A percentile compares a stretch with the other conserved stretches of the same genome.
Evolutionary conservation across 2,888 invertebrate species (phyloP).

Genomic region (Polyommatus iphigenia): DNA sequence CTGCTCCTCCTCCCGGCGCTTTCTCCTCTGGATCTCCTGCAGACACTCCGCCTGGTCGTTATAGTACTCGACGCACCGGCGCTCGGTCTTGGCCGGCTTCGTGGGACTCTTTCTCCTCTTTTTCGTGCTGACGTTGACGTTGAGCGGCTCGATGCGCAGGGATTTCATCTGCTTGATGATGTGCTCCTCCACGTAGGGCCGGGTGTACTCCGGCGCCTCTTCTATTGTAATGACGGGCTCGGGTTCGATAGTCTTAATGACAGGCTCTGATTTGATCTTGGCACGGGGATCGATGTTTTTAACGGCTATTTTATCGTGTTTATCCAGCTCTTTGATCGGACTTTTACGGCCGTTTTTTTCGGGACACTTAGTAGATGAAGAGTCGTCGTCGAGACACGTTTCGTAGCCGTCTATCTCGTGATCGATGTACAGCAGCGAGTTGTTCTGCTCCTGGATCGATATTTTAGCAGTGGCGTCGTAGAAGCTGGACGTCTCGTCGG

Average conservation of each 20-base stretch:
- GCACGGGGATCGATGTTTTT: constrained; percentile 63
- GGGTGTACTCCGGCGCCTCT: constrained; percentile 55
- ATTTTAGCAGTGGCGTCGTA: constrained; percentile 61
- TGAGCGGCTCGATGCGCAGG: constrained; percentile 68
- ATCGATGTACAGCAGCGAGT: constrained; percentile 69
- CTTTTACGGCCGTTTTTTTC: constrained; percentile 68
- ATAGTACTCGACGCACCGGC: constrained; percentile 79
- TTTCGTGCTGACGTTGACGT: constrained; percentile 63
- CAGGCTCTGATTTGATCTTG: constrained; percentile 57
- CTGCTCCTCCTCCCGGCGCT: constrained; percentile 62
- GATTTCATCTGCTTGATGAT: constrained; percentile 77
- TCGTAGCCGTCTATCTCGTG: constrained; percentile 81
- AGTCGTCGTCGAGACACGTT: constrained; percentile 82
- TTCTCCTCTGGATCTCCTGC: constrained; percentile 71
- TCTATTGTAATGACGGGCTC: constrained; percentile 57
- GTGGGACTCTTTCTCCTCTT: constrained; percentile 65
- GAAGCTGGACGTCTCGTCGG: constrained; percentile 56
- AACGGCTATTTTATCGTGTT: constrained; percentile 66
- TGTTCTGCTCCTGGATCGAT: constrained; percentile 67
- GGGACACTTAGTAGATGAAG: constrained; percentile 61
- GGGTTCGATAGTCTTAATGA: constrained; percentile 45
- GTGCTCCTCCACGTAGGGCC: constrained; percentile 72
- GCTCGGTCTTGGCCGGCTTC: constrained; percentile 65
- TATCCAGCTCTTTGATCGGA: constrained; percentile 68
- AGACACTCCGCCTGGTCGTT: constrained; percentile 83